Percentiles rank a stretch among this genome's conserved stretches.
phyloP scores from a whole-genome alignment of 2,113 vertebrate genomes.

The Apteryx mantelli region DNA sequence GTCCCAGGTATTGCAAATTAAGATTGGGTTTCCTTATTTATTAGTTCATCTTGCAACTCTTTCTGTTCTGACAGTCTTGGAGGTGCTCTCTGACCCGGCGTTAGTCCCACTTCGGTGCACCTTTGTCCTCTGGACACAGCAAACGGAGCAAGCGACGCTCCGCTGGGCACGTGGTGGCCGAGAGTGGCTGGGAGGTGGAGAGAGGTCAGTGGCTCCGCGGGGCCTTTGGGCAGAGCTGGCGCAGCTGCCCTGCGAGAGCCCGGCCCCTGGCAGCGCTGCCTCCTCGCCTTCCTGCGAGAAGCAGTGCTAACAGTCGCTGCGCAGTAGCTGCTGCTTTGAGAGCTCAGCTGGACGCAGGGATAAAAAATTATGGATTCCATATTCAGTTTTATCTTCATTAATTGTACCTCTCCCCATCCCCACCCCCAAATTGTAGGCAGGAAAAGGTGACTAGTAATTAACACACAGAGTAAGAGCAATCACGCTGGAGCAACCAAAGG shows the following conservation, averaged over 20 bases:
- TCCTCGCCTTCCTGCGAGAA: rapidly evolving
- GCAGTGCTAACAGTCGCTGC: not conserved
- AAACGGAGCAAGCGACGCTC: not conserved
- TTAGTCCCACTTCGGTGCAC: not conserved
- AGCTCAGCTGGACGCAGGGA: not conserved
- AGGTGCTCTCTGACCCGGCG: not conserved
- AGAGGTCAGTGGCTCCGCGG: not conserved
- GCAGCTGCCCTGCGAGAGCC: not conserved
- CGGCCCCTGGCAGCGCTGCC: not conserved
- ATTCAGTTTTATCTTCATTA: not conserved
- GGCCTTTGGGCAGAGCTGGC: not conserved
- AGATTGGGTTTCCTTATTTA: not conserved
- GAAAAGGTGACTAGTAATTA: not conserved
- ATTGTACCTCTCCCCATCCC: not conserved
- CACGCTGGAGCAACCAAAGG: not conserved
- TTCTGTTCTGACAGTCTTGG: not conserved
- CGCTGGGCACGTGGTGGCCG: not conserved
- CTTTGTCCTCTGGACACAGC: not conserved
- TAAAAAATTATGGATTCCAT: not conserved
- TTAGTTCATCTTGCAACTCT: not conserved
- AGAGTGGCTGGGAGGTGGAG: not conserved
- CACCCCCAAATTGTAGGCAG: not conserved
- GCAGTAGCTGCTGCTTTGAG: not conserved
- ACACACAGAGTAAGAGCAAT: not conserved
- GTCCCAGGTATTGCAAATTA: not conserved